Conservation (phyloP, 1,140 invertebrate genomes). For the Ladona fulva region DNA sequence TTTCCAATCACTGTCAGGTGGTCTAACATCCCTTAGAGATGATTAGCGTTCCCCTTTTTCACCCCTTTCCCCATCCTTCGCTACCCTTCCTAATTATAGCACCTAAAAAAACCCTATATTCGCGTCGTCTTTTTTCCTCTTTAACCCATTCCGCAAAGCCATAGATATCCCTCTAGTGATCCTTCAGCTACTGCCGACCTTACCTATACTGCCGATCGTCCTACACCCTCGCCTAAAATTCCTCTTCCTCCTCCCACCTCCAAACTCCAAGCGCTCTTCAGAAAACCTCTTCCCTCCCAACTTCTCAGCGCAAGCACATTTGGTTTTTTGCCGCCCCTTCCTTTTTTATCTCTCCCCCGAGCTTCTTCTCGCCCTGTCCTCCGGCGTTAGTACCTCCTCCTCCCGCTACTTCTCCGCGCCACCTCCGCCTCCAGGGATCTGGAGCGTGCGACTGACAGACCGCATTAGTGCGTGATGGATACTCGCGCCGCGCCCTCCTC, state of each 20-base stretch:
- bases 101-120: not conserved
- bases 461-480: conserved; percentile 7
- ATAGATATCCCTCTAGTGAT: not conserved
- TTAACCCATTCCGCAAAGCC: not conserved
- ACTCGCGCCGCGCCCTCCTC: not conserved
- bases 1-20: conserved; percentile 4
- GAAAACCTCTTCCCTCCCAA: not conserved
- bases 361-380: not conserved
- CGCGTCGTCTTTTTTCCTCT: not conserved
- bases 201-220: not conserved
- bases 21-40: conserved; percentile 1
- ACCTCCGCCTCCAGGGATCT: not conserved
- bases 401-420: not conserved
- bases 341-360: not conserved
- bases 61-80: not conserved
- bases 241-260: not conserved
- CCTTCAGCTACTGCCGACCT: not conserved
- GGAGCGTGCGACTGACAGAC: conserved; percentile 1
- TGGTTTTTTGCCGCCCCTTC: conserved; percentile 2
- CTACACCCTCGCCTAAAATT: not conserved
- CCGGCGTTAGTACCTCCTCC: not conserved
- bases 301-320: conserved; percentile 1
- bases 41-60: not conserved
- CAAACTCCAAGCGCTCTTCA: not conserved
- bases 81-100: not conserved